Base-by-base conservation (phyloP, 2,797 vertebrate species). In the Chaunax sp. region DNA sequence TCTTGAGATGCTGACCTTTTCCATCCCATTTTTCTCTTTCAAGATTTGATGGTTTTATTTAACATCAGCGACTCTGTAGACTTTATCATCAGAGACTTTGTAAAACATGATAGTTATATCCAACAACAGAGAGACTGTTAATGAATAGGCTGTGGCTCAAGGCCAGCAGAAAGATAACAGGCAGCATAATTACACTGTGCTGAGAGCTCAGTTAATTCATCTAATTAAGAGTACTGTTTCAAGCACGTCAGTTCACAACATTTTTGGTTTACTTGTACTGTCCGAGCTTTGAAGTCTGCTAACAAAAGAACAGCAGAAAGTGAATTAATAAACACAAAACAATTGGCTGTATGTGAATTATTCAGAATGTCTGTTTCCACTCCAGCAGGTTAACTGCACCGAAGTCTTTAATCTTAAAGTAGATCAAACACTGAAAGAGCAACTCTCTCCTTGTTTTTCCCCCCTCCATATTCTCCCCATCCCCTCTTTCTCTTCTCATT, bases 261-360 rank as follows among this genome's bases (percentile, higher is more conserved):
- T 25, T 64, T 52, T 35, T 61, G 33, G 51, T 73, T 58, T 61
- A 55, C 35, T 74, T 64, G 40, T 52, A n/a, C 44, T 1, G 33
- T 50, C 47, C 2, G 49, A 64, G 76, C 77, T 86, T 80, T 85
- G 76, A 86, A 82, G 67, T 70, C 40, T 44, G 45, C 44, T 12
- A 61, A 80, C 74, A 82, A 80, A 78, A 68, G 68, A 80, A 76
- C 25, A 72, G 45, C 45, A 67, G 79, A 78, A 79, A 79, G 72
- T 76, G 72, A 77, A 85, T 78, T 59, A 74, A 77, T 80, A 55
- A 76, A 62, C 51, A 78, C 59, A 63, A 80, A 70, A 72, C 70
- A 82, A 81, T 53, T 72, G 63, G 64, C 69, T 64, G 54, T 13
- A 58, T 47, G 67, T 84, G 52, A 85, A 84, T 87, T 76, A 86